A percentile compares a stretch with the other conserved stretches of the same genome.
Evolutionary conservation across 2,113 vertebrate genomes (phyloP).

Genomic region (Aleadryas rufinucha): DNA sequence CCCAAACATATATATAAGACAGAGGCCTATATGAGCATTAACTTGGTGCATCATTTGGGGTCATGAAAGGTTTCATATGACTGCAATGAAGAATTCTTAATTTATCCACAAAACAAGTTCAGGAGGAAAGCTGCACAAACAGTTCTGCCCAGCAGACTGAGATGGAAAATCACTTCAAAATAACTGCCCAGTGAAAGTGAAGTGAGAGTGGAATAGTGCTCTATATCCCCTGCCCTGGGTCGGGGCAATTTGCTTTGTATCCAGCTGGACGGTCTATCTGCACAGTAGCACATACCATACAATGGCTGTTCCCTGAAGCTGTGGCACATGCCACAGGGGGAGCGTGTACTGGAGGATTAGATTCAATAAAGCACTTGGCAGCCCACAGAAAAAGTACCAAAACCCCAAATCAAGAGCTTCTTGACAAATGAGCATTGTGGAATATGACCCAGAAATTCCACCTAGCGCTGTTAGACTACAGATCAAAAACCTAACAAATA

Average conservation of each 20-base stretch:
- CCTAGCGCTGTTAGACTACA: not conserved
- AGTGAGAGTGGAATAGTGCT: not conserved
- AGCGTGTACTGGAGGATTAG: not conserved
- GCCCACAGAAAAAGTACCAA: not conserved
- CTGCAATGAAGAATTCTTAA: not conserved
- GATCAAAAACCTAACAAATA: not conserved
- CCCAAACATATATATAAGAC: not conserved
- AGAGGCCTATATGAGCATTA: not conserved
- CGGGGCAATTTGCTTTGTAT: not conserved
- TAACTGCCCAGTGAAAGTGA: not conserved
- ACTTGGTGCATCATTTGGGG: not conserved
- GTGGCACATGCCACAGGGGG: not conserved
- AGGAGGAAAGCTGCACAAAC: not conserved
- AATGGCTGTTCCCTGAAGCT: not conserved
- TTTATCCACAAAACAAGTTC: not conserved
- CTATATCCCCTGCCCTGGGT: not conserved
- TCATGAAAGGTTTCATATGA: not conserved
- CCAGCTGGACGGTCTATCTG: not conserved
- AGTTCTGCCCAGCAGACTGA: not conserved
- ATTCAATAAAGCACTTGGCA: not conserved
- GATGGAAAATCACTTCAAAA: not conserved
- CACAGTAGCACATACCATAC: not conserved
- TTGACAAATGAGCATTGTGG: not conserved
- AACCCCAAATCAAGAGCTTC: not conserved
- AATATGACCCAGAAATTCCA: not conserved